Percentiles rank a stretch among this genome's conserved stretches.
Conservation (phyloP, 2,113 vertebrate genomes). For the Regulus satrapa region DNA sequence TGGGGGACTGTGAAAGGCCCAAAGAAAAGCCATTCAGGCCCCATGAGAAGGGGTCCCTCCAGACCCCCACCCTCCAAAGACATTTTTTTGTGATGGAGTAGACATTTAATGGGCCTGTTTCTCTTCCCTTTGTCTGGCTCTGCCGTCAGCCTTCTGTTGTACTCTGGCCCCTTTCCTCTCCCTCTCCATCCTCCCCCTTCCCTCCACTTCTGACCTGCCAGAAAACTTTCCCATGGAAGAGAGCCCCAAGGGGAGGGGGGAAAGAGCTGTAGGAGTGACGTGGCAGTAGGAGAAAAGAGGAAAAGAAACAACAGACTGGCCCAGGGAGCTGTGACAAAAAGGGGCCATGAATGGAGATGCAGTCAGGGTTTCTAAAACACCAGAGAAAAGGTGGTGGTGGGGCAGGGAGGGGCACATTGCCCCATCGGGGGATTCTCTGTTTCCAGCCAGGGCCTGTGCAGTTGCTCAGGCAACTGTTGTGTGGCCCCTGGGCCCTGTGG, state of each 20-base stretch:
- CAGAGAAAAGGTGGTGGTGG: background rate
- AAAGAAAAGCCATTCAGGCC: conserved; percentile 40
- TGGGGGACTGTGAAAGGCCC: conserved; percentile 1
- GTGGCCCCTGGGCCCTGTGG: background rate
- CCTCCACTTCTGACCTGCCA: conserved; percentile 41
- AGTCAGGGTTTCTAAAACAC: conserved; percentile 57
- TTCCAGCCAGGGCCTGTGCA: conserved; percentile 12
- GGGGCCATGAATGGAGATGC: conserved; percentile 58
- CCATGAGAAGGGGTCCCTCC: background rate
- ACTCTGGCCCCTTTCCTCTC: conserved; percentile 37
- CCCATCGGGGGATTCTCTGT: background rate
- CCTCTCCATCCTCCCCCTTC: conserved; percentile 31
- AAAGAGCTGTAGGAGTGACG: background rate
- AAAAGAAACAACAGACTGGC: background rate
- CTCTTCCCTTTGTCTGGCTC: conserved; percentile 66
- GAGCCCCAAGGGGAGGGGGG: background rate
- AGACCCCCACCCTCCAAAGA: background rate
- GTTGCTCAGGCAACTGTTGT: conserved; percentile 61
- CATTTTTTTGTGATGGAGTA: background rate
- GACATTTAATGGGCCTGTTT: conserved; percentile 53
- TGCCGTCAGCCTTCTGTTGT: conserved; percentile 67
- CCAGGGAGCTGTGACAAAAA: conserved; percentile 45
- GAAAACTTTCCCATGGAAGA: conserved; percentile 73
- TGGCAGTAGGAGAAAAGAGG: conserved; percentile 3
- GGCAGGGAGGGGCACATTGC: background rate